Evolutionary conservation across 2,797 vertebrate genomes (phyloP).

Genomic region (Helicolenus hilgendorfi): DNA sequence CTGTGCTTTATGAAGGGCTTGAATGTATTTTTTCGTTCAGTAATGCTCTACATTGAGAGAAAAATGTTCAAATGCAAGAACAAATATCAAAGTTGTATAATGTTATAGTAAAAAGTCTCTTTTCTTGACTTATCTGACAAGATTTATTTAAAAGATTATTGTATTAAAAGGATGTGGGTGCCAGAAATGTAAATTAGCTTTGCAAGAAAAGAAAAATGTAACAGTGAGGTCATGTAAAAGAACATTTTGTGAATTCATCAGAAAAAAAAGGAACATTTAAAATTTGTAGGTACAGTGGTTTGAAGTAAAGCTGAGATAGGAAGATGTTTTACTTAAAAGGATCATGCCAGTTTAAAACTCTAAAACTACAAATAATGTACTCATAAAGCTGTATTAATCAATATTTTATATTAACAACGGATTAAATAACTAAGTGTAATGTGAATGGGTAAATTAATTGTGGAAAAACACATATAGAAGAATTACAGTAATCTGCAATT

Average conservation of each 20-base stretch:
- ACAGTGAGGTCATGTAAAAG: background rate
- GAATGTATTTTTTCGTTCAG: background rate
- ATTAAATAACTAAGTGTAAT: background rate
- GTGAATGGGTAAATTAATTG: background rate
- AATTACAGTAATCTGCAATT: background rate
- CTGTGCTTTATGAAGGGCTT: background rate
- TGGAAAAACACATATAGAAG: background rate
- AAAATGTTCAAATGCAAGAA: background rate
- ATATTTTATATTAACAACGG: background rate
- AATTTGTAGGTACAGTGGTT: background rate
- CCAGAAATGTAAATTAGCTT: slow-evolving; percentile 10
- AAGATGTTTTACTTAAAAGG: background rate
- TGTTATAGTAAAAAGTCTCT: background rate
- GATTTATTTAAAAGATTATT: background rate
- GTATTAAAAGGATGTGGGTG: background rate
- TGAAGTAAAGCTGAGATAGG: background rate
- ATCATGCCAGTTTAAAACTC: background rate
- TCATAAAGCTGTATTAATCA: background rate
- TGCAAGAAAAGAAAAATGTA: background rate
- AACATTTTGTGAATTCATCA: slow-evolving; percentile 1
- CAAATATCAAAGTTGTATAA: background rate
- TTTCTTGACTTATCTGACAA: background rate
- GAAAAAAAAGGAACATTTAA: too few species aligned
- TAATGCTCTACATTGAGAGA: background rate
- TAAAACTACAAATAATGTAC: background rate